A percentile compares a stretch with the other conserved stretches of the same genome.
Evolutionary conservation across 2,113 vertebrate genomes (phyloP).

Genomic region (Tetraodon nigroviridis): DNA sequence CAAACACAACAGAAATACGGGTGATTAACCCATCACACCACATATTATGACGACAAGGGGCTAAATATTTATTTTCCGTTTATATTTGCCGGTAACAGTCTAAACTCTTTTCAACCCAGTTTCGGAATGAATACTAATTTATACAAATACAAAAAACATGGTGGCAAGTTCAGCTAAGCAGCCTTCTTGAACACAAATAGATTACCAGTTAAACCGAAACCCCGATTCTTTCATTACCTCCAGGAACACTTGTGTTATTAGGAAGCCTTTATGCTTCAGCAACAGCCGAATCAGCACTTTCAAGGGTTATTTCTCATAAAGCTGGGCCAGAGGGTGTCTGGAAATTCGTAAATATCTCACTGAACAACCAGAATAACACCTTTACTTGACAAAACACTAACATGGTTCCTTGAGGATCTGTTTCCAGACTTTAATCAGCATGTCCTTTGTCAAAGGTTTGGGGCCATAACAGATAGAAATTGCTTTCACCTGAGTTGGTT

Average conservation of each 20-base stretch:
- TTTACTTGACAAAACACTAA: conserved; percentile 35
- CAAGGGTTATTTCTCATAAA: conserved; percentile 58
- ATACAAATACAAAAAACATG: conserved; percentile 15
- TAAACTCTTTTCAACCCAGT: not conserved
- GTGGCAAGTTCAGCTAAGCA: conserved; percentile 1
- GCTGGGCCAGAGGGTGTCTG: conserved; percentile 30
- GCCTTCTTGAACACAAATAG: conserved; percentile 27
- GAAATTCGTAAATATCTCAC: conserved; percentile 59
- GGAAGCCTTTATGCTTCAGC: conserved; percentile 34
- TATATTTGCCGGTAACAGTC: conserved; percentile 9
- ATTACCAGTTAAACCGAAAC: conserved; percentile 34
- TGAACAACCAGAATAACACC: conserved; percentile 51
- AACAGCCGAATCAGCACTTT: conserved; percentile 63
- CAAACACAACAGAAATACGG: no score
- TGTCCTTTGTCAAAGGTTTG: conserved; percentile 13
- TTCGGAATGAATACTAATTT: conserved; percentile 41
- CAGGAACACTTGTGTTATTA: conserved; percentile 46
- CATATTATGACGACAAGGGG: no score
- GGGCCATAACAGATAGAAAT: conserved; percentile 9
- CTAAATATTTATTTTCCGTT: conserved; percentile 17
- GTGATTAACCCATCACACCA: no score
- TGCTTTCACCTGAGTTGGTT: no score
- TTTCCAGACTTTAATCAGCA: conserved; percentile 34
- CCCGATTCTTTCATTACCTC: conserved; percentile 48
- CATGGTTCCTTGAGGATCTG: conserved; percentile 14